These are phyloP conservation scores for Phainopepla nitens DNA, from an alignment of 2,113 vertebrate species.

Conservation along the genomic window DNA sequence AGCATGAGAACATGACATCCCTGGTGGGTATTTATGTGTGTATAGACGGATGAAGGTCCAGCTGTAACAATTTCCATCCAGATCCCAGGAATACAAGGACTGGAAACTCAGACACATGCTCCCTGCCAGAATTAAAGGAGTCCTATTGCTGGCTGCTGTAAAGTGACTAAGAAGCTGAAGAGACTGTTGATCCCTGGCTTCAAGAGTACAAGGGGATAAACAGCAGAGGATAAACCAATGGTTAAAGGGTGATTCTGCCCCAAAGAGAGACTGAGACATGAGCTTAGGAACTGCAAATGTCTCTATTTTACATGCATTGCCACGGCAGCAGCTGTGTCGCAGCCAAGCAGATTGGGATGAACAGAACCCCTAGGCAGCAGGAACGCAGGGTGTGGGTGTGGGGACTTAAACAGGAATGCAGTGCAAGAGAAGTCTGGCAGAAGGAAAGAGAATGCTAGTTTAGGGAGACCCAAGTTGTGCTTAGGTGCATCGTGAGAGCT, in stretches of 20 bases:
- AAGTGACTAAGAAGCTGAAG: background rate
- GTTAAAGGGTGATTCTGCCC: background rate
- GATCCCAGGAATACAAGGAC: background rate
- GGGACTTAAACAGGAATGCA: background rate
- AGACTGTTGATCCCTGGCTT: background rate
- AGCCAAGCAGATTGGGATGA: background rate
- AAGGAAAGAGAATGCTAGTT: background rate
- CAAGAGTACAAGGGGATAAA: background rate
- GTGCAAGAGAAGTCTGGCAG: background rate
- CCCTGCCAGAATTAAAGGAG: background rate
- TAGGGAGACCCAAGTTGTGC: background rate
- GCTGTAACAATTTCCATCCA: background rate
- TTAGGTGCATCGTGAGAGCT: background rate
- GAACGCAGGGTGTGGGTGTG: background rate
- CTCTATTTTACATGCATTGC: background rate
- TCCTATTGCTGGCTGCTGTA: background rate
- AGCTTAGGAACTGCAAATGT: background rate
- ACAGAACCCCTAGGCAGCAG: background rate
- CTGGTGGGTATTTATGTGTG: background rate
- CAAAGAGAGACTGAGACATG: background rate
- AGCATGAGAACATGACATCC: background rate
- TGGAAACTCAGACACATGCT: background rate
- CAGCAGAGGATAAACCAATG: background rate
- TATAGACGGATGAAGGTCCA: background rate
- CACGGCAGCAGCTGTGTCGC: background rate